Evolutionary conservation across 2,888 invertebrate species (phyloP).

Genomic region (Trissonchulus latispiculum): DNA sequence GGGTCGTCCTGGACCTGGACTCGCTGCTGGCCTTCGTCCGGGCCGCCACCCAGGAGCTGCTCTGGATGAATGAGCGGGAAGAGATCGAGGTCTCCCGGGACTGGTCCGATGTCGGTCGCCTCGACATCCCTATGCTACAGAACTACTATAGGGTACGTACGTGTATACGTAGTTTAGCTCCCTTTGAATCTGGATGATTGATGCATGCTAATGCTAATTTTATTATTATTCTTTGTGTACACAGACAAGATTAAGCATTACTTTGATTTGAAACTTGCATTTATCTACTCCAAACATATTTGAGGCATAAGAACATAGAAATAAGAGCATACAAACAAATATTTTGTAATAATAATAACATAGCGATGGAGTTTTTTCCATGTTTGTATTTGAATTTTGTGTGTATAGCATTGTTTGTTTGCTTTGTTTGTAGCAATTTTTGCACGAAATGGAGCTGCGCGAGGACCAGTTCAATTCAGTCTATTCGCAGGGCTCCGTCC

Average conservation of each 20-base stretch:
- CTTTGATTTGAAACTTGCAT: too few species aligned
- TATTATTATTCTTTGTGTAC: too few species aligned
- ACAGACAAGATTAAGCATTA: too few species aligned
- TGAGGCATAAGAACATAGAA: too few species aligned
- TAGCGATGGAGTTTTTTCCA: too few species aligned
- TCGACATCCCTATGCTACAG: constrained; percentile 19
- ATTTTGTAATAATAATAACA: too few species aligned
- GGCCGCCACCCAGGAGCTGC: constrained; percentile 59
- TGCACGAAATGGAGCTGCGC: constrained; percentile 84
- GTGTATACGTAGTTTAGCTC: too few species aligned
- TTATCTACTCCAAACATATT: too few species aligned
- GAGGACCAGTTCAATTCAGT: constrained; percentile 88
- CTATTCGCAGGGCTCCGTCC: constrained; percentile 79
- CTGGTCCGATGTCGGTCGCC: constrained; percentile 61
- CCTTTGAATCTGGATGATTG: constrained; percentile 5
- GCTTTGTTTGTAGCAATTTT: constrained; percentile 49
- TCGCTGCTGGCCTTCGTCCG: constrained; percentile 56
- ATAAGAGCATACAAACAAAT: too few species aligned
- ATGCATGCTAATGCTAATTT: constrained; percentile 16
- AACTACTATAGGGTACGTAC: constrained; percentile 20
- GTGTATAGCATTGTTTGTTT: background rate
- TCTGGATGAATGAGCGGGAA: constrained; percentile 90
- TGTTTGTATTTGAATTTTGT: background rate
- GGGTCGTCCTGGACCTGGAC: constrained; percentile 75
- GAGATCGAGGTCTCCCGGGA: constrained; percentile 84